Percentiles rank a stretch among this genome's conserved stretches.
Conservation (phyloP, 2,888 invertebrate genomes). For the Lithophane ornitopus region DNA sequence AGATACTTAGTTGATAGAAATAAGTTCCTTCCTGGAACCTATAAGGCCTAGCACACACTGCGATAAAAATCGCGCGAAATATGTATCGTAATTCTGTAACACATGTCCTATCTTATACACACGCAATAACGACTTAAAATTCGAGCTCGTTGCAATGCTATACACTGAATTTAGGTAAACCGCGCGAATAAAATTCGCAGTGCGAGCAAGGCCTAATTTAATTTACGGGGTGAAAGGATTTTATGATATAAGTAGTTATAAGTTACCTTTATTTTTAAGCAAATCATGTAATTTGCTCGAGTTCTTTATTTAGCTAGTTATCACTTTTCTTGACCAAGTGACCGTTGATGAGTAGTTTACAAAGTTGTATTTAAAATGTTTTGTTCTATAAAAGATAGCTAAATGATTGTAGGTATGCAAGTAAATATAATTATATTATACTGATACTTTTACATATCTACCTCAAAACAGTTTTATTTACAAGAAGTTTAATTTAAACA, state of each 20-base stretch:
- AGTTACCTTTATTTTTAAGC: background rate
- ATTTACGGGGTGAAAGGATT: background rate
- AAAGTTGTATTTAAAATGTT: background rate
- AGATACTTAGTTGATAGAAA: background rate
- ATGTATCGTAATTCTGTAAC: too few relatives aligned
- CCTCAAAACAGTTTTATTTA: constrained; percentile 30
- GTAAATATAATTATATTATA: background rate
- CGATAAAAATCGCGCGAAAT: too few relatives aligned
- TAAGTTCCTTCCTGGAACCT: background rate
- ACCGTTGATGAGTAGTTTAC: background rate
- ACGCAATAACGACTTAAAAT: too few relatives aligned
- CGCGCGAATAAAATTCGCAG: too few relatives aligned
- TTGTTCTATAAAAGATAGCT: background rate
- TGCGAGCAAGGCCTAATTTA: too few relatives aligned
- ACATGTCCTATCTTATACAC: too few relatives aligned
- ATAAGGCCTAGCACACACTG: too few relatives aligned
- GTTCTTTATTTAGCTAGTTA: background rate
- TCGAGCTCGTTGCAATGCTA: too few relatives aligned
- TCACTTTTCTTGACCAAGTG: background rate
- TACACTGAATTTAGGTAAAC: too few relatives aligned
- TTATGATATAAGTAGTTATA: background rate
- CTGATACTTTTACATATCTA: constrained; percentile 7
- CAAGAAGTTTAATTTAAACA: background rate
- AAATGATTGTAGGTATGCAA: constrained; percentile 5
- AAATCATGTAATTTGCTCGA: background rate